Percentiles rank a stretch among this genome's conserved stretches.
Evolutionary conservation across 2,113 vertebrate species (phyloP).

Genomic region (Falco punctatus): DNA sequence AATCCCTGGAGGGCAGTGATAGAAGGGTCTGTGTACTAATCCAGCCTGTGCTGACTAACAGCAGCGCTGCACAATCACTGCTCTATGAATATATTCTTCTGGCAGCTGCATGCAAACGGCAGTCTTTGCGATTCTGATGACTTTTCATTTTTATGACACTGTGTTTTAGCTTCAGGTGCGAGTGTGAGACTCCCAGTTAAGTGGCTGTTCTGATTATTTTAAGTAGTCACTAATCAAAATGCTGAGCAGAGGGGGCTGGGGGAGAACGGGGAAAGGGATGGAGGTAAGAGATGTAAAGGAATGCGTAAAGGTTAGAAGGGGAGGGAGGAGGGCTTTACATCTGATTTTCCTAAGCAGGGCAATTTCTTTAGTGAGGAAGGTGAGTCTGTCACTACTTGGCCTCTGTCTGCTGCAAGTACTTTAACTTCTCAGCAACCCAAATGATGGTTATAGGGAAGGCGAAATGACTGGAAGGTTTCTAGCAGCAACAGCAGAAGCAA

Average conservation of each 20-base stretch:
- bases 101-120: constrained; percentile 58
- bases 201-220: constrained; percentile 56
- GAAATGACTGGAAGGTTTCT: constrained; percentile 29
- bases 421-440: background rate
- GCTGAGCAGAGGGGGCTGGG: background rate
- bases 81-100: constrained; percentile 49
- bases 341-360: background rate
- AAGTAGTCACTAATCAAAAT: constrained; percentile 51
- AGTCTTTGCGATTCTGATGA: constrained; percentile 16
- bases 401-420: background rate
- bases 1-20: constrained; percentile 46
- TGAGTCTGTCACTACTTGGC: background rate
- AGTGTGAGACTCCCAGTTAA: constrained; percentile 45
- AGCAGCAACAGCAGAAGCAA: constrained; percentile 44
- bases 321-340: background rate
- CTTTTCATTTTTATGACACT: constrained; percentile 61
- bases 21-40: constrained; percentile 49
- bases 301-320: background rate
- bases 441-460: background rate
- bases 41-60: constrained; percentile 67
- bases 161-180: constrained; percentile 57
- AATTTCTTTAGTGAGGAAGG: background rate
- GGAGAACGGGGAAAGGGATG: background rate
- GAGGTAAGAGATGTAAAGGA: background rate
- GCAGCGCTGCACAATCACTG: background rate